Conservation (phyloP, 2,888 invertebrate genomes). For the Scaptomyza tumidula region DNA sequence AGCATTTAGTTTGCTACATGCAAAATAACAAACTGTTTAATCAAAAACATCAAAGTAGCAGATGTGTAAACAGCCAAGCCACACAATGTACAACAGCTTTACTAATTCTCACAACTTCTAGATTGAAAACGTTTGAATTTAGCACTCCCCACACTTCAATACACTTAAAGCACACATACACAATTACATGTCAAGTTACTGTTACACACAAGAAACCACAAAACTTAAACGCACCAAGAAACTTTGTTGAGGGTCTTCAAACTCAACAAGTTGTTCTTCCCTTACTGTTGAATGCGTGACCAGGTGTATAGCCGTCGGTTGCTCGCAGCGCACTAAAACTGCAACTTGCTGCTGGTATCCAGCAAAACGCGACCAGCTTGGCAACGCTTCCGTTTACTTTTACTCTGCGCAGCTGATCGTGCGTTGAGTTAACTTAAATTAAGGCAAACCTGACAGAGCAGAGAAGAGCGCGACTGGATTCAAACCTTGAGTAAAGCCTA, state of each 20-base stretch:
- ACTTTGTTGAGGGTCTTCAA: conserved; percentile 39
- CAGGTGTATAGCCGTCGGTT: conserved; percentile 72
- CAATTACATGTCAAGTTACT: conserved; percentile 22
- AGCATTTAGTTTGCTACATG: conserved; percentile 1
- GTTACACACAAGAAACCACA: conserved; percentile 34
- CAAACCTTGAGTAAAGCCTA: conserved; percentile 45
- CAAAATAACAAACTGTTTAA: conserved; percentile 42
- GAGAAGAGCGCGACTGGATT: conserved; percentile 30
- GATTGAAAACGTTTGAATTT: conserved; percentile 34
- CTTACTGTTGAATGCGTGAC: conserved; percentile 38
- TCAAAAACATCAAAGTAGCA: conserved; percentile 52
- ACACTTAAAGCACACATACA: conserved; percentile 13
- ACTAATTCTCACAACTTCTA: conserved; percentile 29
- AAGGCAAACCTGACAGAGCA: conserved; percentile 35
- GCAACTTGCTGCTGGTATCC: conserved; percentile 42
- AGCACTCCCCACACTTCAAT: neutral
- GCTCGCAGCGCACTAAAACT: conserved; percentile 71
- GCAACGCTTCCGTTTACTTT: conserved; percentile 13
- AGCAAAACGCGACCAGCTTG: conserved; percentile 56
- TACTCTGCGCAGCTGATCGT: conserved; percentile 34
- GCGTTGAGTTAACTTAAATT: conserved; percentile 65
- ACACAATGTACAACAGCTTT: conserved; percentile 42
- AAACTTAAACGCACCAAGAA: conserved; percentile 67
- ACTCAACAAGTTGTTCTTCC: conserved; percentile 23
- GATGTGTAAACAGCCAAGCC: conserved; percentile 60